Conservation (phyloP, 2,888 invertebrate species). For the Adelphocoris suturalis region DNA sequence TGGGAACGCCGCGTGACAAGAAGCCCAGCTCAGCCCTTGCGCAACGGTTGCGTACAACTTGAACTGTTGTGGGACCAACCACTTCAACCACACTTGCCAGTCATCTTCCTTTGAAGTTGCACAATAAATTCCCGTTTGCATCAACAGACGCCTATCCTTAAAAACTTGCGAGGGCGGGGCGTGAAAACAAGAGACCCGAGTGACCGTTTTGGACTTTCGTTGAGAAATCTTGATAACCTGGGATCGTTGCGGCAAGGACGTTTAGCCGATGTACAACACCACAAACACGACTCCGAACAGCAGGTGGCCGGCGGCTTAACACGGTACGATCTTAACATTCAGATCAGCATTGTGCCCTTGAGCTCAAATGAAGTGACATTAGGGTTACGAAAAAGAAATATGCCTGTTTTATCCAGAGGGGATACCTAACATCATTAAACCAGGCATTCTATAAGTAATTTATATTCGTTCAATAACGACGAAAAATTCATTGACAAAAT, state of each 20-base stretch:
- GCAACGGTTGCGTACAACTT: not conserved
- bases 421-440: too few relatives aligned
- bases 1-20: not conserved
- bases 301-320: not conserved
- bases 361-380: not conserved
- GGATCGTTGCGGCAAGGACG: not conserved
- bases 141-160: not conserved
- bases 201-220: not conserved
- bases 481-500: too few relatives aligned
- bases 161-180: not conserved
- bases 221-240: not conserved
- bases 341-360: not conserved
- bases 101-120: not conserved
- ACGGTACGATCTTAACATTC: not conserved
- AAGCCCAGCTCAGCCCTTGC: not conserved
- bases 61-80: not conserved
- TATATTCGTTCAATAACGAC: too few relatives aligned
- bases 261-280: constrained; percentile 24
- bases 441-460: too few relatives aligned
- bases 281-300: constrained; percentile 20
- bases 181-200: constrained; percentile 10
- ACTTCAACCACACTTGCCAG: constrained; percentile 16
- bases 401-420: too few relatives aligned
- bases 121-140: not conserved
- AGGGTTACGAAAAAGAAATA: too few relatives aligned